These are phyloP conservation scores for Nibea albiflora DNA, from an alignment of 2,113 vertebrate genomes.

Conservation along the genomic window DNA sequence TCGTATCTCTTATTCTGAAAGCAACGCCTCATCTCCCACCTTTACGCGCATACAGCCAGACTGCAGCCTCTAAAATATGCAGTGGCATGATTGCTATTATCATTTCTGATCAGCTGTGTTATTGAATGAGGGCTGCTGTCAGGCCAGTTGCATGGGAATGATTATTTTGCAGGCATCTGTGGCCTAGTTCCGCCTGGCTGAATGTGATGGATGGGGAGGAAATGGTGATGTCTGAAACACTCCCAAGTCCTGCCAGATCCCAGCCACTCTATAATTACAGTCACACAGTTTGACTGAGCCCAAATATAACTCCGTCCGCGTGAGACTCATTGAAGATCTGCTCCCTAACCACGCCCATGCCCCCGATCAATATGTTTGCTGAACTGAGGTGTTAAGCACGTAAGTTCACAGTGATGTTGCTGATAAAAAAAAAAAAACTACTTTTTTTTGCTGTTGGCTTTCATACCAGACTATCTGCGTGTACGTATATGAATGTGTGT, in stretches of 20 bases:
- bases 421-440: slow-evolving; percentile 12
- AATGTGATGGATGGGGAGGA: slow-evolving; percentile 82
- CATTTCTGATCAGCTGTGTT: slow-evolving; percentile 83
- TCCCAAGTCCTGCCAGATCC: slow-evolving; percentile 75
- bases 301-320: slow-evolving; percentile 52
- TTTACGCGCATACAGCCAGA: slow-evolving; percentile 30
- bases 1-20: slow-evolving; percentile 40
- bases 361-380: slow-evolving; percentile 33
- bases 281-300: slow-evolving; percentile 70
- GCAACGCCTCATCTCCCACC: slow-evolving; percentile 23
- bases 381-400: slow-evolving; percentile 1
- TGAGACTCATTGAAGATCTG: slow-evolving; percentile 21
- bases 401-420: neutral
- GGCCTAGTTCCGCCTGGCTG: slow-evolving; percentile 77
- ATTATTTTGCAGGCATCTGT: slow-evolving; percentile 78
- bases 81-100: slow-evolving; percentile 82
- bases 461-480: slow-evolving; percentile 3
- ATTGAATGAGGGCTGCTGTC: slow-evolving; percentile 78
- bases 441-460: neutral
- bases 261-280: slow-evolving; percentile 79
- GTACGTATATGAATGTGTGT: slow-evolving; percentile 1
- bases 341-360: slow-evolving; percentile 27
- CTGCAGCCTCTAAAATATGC: slow-evolving; percentile 77
- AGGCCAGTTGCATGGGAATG: slow-evolving; percentile 77
- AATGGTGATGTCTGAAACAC: slow-evolving; percentile 81